Evolutionary conservation across 64 coral and sea anemone species (phyloP), one percentile per base, ranked within the genome.

Genomic region (Hydrozoanthus tunicans): DNA sequence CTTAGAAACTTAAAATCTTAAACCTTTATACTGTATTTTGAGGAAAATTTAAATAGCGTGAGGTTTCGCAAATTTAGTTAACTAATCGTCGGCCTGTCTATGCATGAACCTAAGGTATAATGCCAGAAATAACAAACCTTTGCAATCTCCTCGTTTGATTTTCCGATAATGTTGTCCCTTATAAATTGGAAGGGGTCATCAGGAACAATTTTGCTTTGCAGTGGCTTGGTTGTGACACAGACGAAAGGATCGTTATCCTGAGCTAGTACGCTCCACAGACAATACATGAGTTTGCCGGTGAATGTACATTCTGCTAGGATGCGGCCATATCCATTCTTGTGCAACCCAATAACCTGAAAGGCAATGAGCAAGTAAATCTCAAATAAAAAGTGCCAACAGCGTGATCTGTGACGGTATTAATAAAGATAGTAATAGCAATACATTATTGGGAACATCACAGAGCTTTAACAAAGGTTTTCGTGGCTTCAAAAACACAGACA

Each of bases 241-340:
- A 98, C 73, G 75, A 98, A 98, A 10, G 90, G 94, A 77, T 98
- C 96, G 12, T 89, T 71, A 1, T 93, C 77, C 52, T 93, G 53
- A 6, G 93, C 93, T 4, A 98, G 78, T 56, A 89, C 23, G 7
- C 76, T 67, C 93, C 93, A 98, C 82, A 95, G 58, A 73, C 96
- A 98, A 77, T 98, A 98, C 58, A 95, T 85, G 1, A 98, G 70
- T 73, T 98, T 98, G 15, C 93, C 81, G 0, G 93, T 95, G 6
- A 95, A 98, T 64, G 93, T 95, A 51, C 96, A 95, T 79, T 98
- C 91, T 62, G 86, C 93, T 6, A 98, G 85, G 15, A 98, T 93
- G 57, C 96, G 91, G 4, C 96, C 96, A 25, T 98, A 89, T 3
- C 96, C 96, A 56, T 81, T 83, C 32, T 75, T 75, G 72, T 75